Evolutionary conservation across 53 echinoderm and acorn worm species (phyloP), one percentile per base, ranked within the genome.

Genomic region (Crossaster papposus): DNA sequence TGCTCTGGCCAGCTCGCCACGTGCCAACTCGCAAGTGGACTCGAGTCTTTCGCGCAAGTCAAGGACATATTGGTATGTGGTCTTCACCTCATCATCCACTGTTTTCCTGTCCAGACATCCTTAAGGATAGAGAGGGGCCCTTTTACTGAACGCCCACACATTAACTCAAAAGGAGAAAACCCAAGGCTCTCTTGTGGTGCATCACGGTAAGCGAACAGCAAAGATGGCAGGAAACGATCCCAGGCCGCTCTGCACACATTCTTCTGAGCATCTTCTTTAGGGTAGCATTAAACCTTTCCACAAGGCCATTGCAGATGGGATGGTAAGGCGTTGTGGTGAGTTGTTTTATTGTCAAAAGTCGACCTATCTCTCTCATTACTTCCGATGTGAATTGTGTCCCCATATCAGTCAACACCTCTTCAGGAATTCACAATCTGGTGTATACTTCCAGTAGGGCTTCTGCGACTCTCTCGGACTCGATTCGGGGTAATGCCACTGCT

Each of bases 51-150:
- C 78, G 78, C 80, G 36, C 37, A 92, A 79, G 36, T 92, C 84
- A 24, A 92, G 4, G 6, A 92, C 93, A 77, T 92, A 92, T 38
- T 92, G 75, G 52, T 77, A 92, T 18, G 93, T 83, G 26, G 89
- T 70, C 73, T 83, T 83, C 12, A 89, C 80, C 30, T 92, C 85
- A 53, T 89, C 93, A 10, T 68, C 50, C 26, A 24, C 15, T 12
- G 63, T 51, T 51, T 89, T 84, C 44, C 80, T 15, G 84, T 35
- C 93, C 93, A 92, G 7, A 89, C n/a, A 36, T 92, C 89, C 68
- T 51, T 83, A 9, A 92, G 72, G 54, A 93, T 90, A 3, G 89
- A 65, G 30, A 93, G 23, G 18, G 93, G 93, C 0, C 83, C 92
- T 26, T 83, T 30, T 14, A 92, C 62, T 79, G 65, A 71, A 6